Conservation (phyloP, 2,113 vertebrate species). For the Dinomys branickii region DNA sequence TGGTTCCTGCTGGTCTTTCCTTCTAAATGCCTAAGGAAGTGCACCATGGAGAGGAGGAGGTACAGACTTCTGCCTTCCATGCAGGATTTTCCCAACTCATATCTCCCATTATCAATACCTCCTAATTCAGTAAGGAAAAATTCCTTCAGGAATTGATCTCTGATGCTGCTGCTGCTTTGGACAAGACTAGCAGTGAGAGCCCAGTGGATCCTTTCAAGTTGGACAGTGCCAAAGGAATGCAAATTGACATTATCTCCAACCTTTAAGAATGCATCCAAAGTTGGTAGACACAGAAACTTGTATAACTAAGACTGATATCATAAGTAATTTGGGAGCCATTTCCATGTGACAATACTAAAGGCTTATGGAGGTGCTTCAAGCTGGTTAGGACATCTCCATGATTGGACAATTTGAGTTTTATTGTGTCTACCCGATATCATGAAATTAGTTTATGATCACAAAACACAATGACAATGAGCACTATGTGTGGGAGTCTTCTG, state of each 20-base stretch:
- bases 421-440: slow-evolving; percentile 93
- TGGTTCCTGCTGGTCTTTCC: neutral
- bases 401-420: slow-evolving; percentile 90
- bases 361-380: slow-evolving; percentile 96
- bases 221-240: slow-evolving; percentile 93
- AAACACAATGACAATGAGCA: slow-evolving; percentile 96
- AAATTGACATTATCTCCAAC: slow-evolving; percentile 93
- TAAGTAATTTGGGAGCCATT: slow-evolving; percentile 93
- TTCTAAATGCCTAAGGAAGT: slow-evolving; percentile 94
- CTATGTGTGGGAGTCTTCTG: slow-evolving; percentile 94
- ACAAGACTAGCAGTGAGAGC: slow-evolving; percentile 94
- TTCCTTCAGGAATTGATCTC: slow-evolving; percentile 92
- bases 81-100: slow-evolving; percentile 96
- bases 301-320: slow-evolving; percentile 95
- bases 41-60: slow-evolving; percentile 92
- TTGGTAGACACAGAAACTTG: slow-evolving; percentile 92
- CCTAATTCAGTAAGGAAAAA: slow-evolving; percentile 83
- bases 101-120: slow-evolving; percentile 96
- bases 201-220: slow-evolving; percentile 91
- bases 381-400: slow-evolving; percentile 96
- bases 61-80: slow-evolving; percentile 96
- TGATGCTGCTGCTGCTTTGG: slow-evolving; percentile 93
- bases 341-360: slow-evolving; percentile 94
- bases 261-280: slow-evolving; percentile 90
- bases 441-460: slow-evolving; percentile 88